phyloP scores from a whole-genome alignment of 1,140 invertebrate genomes.

The Drosophila yakuba region DNA sequence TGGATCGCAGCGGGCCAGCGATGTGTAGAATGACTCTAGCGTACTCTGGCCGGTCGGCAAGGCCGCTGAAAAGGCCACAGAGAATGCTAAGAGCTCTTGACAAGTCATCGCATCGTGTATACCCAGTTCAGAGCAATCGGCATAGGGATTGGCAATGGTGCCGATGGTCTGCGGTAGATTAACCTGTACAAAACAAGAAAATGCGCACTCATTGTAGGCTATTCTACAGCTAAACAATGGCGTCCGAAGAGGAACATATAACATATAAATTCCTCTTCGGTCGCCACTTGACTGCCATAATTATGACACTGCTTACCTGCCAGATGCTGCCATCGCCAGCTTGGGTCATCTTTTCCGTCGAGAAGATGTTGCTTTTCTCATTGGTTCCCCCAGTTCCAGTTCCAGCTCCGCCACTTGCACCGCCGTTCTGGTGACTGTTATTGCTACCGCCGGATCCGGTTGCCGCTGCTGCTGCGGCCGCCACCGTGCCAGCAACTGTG shows the following conservation, averaged over 20 bases:
- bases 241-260: background rate
- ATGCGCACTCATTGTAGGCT: background rate
- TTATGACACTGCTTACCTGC: conserved; percentile 77
- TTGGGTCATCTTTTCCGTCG: conserved; percentile 95
- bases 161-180: conserved; percentile 81
- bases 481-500: conserved; percentile 19
- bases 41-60: conserved; percentile 94
- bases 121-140: conserved; percentile 86
- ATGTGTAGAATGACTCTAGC: conserved; percentile 91
- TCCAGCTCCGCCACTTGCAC: background rate
- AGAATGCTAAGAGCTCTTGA: conserved; percentile 95
- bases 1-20: conserved; percentile 88
- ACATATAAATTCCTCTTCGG: background rate
- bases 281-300: background rate
- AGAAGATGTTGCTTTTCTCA: conserved; percentile 90
- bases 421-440: conserved; percentile 23
- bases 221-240: too few relatives aligned
- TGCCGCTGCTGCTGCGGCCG: conserved; percentile 12
- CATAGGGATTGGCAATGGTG: conserved; percentile 79
- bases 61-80: conserved; percentile 95
- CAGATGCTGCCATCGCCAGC: conserved; percentile 91
- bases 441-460: conserved; percentile 2
- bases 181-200: conserved; percentile 52
- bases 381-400: background rate
- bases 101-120: conserved; percentile 91